Evolutionary conservation across 2,113 vertebrate genomes (phyloP).

Genomic region (Oreochromis tanganicae): DNA sequence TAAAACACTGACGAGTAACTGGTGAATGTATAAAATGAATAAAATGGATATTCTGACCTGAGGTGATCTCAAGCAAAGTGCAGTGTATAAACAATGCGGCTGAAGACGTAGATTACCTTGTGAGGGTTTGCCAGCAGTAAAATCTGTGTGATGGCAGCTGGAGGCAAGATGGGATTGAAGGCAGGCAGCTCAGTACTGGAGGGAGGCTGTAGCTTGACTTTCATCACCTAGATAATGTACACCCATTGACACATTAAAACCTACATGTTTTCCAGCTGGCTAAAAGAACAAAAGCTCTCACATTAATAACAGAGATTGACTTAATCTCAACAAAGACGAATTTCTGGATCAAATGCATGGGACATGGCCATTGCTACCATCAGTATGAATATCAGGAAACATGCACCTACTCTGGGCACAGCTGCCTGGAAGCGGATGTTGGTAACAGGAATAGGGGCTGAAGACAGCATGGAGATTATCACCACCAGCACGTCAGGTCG

Average conservation of each 20-base stretch:
- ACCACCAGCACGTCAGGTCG: slow-evolving; percentile 90
- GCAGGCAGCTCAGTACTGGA: slow-evolving; percentile 87
- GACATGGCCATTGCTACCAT: not conserved
- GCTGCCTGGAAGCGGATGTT: slow-evolving; percentile 95
- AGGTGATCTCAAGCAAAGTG: not conserved
- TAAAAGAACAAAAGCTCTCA: not conserved
- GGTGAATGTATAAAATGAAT: not conserved
- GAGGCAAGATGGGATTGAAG: slow-evolving; percentile 90
- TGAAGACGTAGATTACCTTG: slow-evolving; percentile 73
- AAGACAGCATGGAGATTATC: slow-evolving; percentile 96
- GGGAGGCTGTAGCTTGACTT: slow-evolving; percentile 92
- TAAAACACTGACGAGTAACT: not conserved
- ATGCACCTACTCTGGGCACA: slow-evolving; percentile 66
- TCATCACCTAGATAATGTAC: slow-evolving; percentile 80
- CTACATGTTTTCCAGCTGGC: not conserved
- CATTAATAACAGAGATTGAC: fast-evolving
- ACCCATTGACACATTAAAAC: not conserved
- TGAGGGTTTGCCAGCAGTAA: slow-evolving; percentile 92
- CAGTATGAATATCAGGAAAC: not conserved
- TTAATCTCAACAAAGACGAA: not conserved
- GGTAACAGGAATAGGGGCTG: slow-evolving; percentile 83
- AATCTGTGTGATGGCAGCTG: slow-evolving; percentile 92
- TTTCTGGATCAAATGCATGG: not conserved
- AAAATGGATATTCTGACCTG: not conserved
- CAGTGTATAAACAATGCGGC: not conserved